Percentiles rank a stretch among this genome's conserved stretches.
Conservation (phyloP, 2,797 vertebrate species). For the Philypnodon macrostomus region DNA sequence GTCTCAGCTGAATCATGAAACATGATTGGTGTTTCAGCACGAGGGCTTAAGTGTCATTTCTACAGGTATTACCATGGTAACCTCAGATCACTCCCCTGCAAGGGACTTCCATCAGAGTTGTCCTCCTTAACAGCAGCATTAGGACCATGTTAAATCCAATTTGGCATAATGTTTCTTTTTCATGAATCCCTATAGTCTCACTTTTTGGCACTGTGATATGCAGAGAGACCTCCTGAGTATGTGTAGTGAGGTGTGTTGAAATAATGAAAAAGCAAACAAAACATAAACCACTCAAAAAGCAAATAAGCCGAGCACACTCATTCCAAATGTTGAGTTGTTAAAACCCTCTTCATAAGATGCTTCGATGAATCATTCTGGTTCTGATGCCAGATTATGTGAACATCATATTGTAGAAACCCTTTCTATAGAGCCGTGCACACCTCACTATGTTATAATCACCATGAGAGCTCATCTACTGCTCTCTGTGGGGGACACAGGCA, state of each 20-base stretch:
- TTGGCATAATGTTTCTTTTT: not conserved
- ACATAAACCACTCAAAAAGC: not conserved
- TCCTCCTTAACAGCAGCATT: not conserved
- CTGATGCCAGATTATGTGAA: too few relatives aligned
- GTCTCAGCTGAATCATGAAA: conserved; percentile 11
- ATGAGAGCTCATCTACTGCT: conserved; percentile 12
- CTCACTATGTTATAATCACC: not conserved
- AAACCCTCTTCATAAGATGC: too few relatives aligned
- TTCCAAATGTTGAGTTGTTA: not conserved
- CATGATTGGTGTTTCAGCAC: conserved; percentile 18
- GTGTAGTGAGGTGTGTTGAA: too few relatives aligned
- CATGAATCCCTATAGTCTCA: not conserved
- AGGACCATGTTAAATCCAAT: not conserved
- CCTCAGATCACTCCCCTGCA: not conserved
- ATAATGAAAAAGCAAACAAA: too few relatives aligned
- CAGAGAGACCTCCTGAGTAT: too few relatives aligned
- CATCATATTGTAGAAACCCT: too few relatives aligned
- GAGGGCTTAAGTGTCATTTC: conserved; percentile 9
- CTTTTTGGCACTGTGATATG: too few relatives aligned
- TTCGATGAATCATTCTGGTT: too few relatives aligned
- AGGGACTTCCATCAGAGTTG: not conserved
- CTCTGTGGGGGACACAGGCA: conserved; percentile 17
- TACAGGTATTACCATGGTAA: conserved; percentile 17
- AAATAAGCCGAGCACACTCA: not conserved
- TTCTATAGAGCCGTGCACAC: conserved; percentile 23